A percentile compares a stretch with the other conserved stretches of the same genome.
Conservation (phyloP, 2,888 invertebrate species). For the Ceriagrion tenellum region DNA sequence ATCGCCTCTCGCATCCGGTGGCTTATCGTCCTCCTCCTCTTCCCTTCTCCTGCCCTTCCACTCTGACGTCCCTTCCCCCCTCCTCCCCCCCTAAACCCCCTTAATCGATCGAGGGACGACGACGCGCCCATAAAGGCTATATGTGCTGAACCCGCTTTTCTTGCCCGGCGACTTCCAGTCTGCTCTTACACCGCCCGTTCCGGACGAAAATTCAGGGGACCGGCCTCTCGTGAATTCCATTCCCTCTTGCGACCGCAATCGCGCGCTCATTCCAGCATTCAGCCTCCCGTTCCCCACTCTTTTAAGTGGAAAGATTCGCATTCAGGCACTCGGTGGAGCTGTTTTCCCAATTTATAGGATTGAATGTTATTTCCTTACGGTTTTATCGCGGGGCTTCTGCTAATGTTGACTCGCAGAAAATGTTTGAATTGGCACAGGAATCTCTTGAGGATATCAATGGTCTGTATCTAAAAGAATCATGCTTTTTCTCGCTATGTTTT, state of each 20-base stretch:
- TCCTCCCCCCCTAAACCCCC: neutral
- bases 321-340: too few species aligned
- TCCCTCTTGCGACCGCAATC: neutral
- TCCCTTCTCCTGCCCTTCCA: too few species aligned
- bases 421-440: too few species aligned
- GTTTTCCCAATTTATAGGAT: too few species aligned
- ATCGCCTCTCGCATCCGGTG: constrained; percentile 5
- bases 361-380: too few species aligned
- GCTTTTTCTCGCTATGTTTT: too few species aligned
- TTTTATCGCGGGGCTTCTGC: too few species aligned
- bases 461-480: too few species aligned
- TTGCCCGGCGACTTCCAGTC: constrained; percentile 4
- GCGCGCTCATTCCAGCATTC: neutral
- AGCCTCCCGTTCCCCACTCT: too few species aligned
- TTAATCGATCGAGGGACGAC: neutral
- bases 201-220: neutral
- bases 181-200: neutral
- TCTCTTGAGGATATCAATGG: too few species aligned
- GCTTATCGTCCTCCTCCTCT: constrained; percentile 17
- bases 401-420: too few species aligned
- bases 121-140: neutral
- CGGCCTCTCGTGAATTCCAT: neutral
- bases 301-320: neutral
- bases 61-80: neutral
- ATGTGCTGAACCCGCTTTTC: neutral